phyloP scores from a whole-genome alignment of 2,888 invertebrate genomes.

The Scaptomyza parva region DNA sequence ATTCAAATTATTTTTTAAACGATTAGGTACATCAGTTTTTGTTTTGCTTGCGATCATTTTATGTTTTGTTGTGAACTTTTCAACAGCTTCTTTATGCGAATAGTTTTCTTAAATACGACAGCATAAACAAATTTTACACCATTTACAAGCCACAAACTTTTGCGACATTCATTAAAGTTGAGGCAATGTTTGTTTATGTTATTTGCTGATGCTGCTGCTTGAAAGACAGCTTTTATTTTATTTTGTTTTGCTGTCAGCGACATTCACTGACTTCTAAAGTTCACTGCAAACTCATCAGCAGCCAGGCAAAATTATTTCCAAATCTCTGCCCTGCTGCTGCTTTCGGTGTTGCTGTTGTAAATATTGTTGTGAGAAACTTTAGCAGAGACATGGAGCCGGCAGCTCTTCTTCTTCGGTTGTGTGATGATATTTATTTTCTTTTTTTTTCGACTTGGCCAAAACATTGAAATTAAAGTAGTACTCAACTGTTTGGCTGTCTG shows the following conservation, averaged over 20 bases:
- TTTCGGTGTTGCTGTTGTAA: conserved; percentile 3
- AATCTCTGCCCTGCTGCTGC: conserved; percentile 32
- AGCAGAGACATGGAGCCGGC: conserved; percentile 48
- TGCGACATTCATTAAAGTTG: conserved; percentile 58
- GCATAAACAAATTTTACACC: conserved; percentile 32
- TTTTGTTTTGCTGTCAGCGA: conserved; percentile 35
- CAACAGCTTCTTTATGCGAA: neutral
- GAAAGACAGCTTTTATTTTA: neutral
- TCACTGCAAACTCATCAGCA: conserved; percentile 49
- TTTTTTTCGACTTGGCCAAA: conserved; percentile 15
- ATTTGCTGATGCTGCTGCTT: conserved; percentile 15
- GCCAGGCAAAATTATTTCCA: conserved; percentile 65
- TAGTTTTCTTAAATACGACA: conserved; percentile 9
- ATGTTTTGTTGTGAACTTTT: conserved; percentile 4
- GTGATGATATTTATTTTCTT: conserved; percentile 11
- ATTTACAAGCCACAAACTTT: conserved; percentile 36
- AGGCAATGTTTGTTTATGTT: conserved; percentile 40
- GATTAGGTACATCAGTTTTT: neutral
- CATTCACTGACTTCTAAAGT: conserved; percentile 67
- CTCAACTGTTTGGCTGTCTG: conserved; percentile 54
- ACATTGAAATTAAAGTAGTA: conserved; percentile 53
- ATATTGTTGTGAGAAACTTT: conserved; percentile 50
- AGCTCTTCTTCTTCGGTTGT: conserved; percentile 29
- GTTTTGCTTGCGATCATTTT: conserved; percentile 3
- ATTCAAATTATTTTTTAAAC: neutral